Evolutionary conservation across 2,888 invertebrate species (phyloP), one percentile per base, ranked within the genome.

Genomic region (Dioctria linearis): DNA sequence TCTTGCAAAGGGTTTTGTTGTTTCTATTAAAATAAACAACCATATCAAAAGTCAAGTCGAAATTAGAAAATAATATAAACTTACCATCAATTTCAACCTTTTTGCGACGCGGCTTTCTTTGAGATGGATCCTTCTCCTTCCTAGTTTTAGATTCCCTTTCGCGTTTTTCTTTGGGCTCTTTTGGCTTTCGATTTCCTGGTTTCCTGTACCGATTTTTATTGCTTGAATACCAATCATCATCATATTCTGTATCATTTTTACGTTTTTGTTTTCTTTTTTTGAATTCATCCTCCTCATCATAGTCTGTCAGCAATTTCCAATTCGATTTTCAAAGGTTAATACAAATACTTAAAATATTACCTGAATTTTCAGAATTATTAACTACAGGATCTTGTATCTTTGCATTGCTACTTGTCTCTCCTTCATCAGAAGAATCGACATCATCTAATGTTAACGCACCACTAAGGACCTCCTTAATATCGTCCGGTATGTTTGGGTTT

Each of bases 401-500:
- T 46, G 25, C n/a, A n/a, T 76, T 11, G 9, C 9, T 40, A 65
- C 40, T 66, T 40, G 51, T 42, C 8, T 61, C 37, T n/a, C 9
- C 37, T 61, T 75, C 79, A 5, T 65, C 65, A 3, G 49, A 4
- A n/a, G 86, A 85, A 4, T 88, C 88, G 3, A 86, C 87, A 3
- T 85, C 85, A 9, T 86, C 86, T 0, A 89, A 83, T 8, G 88
- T 88, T 42, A 88, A 84, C 4, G 88, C 88, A 81, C 88, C 89
- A 80, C 88, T 88, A 0, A 89, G 84, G 80, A 88, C 88, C 67
- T 88, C 88, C 83, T 89, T 89, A 11, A 89, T 87, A 82, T 89
- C 89, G 63, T 88, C 88, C 37, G 88, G 88, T 81, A 89, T 87
- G 85, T 88, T 87, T 59, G 89, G 89, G 86, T 89, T 89, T 81